These are phyloP conservation scores for Pristionchus arcanus DNA, from an alignment of 2,888 invertebrate genomes.

Conservation along the genomic window DNA sequence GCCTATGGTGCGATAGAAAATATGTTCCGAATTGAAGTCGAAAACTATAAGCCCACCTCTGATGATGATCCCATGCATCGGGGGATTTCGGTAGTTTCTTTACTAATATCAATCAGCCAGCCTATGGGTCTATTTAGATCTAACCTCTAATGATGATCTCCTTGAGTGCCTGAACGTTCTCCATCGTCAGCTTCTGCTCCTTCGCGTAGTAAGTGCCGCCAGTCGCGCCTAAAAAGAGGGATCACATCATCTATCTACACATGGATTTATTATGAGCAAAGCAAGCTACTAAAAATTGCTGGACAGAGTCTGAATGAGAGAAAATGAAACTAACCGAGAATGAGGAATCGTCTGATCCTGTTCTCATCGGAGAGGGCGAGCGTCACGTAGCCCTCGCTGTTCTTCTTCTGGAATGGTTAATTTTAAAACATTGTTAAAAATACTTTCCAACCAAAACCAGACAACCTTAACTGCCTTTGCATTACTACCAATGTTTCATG, in stretches of 20 bases:
- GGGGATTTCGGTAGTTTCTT: no score
- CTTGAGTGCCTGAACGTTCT: slow-evolving; percentile 78
- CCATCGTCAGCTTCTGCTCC: slow-evolving; percentile 76
- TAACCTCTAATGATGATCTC: slow-evolving; percentile 76
- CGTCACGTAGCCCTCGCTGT: slow-evolving; percentile 79
- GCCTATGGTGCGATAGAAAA: no score
- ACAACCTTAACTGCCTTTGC: not conserved
- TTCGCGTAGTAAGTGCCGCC: slow-evolving; percentile 78
- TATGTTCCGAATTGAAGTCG: no score
- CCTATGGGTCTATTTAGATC: not conserved
- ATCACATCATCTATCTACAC: no score
- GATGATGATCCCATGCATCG: no score
- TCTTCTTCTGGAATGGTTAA: slow-evolving; percentile 69
- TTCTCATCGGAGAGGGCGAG: slow-evolving; percentile 76
- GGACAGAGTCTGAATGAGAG: no score
- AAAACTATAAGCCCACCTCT: no score
- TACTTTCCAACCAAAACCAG: not conserved
- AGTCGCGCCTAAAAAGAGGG: no score
- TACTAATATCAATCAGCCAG: no score
- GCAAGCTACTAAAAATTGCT: not conserved
- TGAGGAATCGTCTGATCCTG: slow-evolving; percentile 79
- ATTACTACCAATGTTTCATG: not conserved
- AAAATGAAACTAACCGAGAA: slow-evolving; percentile 76
- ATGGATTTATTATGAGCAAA: no score
- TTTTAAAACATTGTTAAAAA: no score